A percentile compares a stretch with the other conserved stretches of the same genome.
phyloP scores from a whole-genome alignment of 2,888 invertebrate genomes.

The Empis livida region DNA sequence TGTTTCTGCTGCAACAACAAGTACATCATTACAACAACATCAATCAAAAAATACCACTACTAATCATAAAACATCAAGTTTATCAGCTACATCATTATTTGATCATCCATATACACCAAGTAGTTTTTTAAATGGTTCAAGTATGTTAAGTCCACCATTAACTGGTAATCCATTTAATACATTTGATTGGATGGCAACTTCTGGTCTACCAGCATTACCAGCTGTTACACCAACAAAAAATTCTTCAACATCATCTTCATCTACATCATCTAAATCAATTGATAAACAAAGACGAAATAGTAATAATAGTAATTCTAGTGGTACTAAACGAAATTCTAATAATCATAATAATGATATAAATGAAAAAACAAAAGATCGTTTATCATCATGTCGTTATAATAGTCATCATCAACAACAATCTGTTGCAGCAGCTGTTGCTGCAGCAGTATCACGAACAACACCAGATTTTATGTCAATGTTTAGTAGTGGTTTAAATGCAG shows the following conservation, averaged over 20 bases:
- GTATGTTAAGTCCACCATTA: slow-evolving; percentile 31
- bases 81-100: slow-evolving; percentile 3
- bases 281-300: not conserved
- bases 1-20: slow-evolving; percentile 15
- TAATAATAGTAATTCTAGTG: not conserved
- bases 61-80: slow-evolving; percentile 8
- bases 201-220: slow-evolving; percentile 12
- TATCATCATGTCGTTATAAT: slow-evolving; percentile 11
- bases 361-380: slow-evolving; percentile 1
- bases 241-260: not conserved
- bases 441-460: slow-evolving; percentile 11
- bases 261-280: not conserved
- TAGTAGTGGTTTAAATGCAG: slow-evolving; percentile 9
- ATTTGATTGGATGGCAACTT: slow-evolving; percentile 18
- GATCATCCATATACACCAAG: not conserved
- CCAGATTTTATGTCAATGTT: slow-evolving; percentile 20
- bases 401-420: slow-evolving; percentile 12
- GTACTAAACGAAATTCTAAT: not conserved
- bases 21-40: slow-evolving; percentile 14
- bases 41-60: slow-evolving; percentile 9
- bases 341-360: slow-evolving; percentile 2
- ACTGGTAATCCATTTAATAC: slow-evolving; percentile 15
- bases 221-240: slow-evolving; percentile 2
- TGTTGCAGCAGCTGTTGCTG: slow-evolving; percentile 10
- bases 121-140: slow-evolving; percentile 14